Conservation (phyloP, 2,888 invertebrate species). For the Zeuzera pyrina region DNA sequence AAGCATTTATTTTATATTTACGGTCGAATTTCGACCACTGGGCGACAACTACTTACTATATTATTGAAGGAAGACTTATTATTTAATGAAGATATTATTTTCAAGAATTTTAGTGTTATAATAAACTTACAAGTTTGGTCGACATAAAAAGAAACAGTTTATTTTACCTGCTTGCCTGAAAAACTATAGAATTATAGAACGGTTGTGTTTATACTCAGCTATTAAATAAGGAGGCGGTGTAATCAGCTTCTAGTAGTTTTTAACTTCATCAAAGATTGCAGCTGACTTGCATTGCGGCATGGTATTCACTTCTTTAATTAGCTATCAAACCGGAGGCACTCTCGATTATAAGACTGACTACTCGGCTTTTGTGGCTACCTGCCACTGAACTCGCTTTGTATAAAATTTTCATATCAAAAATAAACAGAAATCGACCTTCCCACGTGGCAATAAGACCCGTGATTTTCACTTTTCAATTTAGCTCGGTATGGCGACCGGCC, state of each 20-base stretch:
- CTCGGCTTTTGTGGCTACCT: slow-evolving; percentile 58
- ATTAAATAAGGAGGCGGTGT: slow-evolving; percentile 19
- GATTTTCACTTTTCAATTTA: slow-evolving; percentile 1
- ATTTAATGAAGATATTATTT: too few relatives aligned
- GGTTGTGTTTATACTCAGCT: slow-evolving; percentile 1
- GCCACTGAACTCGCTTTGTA: slow-evolving; percentile 24
- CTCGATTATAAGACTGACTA: slow-evolving; percentile 66
- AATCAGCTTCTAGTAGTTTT: slow-evolving; percentile 29
- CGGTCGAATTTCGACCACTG: too few relatives aligned
- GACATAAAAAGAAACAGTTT: too few relatives aligned
- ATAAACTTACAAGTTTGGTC: too few relatives aligned
- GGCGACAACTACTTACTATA: too few relatives aligned
- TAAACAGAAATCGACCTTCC: slow-evolving; percentile 31
- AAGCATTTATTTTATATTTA: too few relatives aligned
- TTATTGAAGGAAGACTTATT: too few relatives aligned
- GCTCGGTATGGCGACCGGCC: slow-evolving; percentile 45
- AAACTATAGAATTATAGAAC: too few relatives aligned
- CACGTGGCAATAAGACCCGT: slow-evolving; percentile 22
- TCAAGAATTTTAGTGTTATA: too few relatives aligned
- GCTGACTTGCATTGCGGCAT: slow-evolving; percentile 60
- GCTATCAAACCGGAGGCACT: slow-evolving; percentile 64
- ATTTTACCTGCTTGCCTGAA: too few relatives aligned
- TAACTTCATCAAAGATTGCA: slow-evolving; percentile 48
- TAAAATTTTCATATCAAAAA: slow-evolving; percentile 11
- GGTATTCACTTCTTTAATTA: slow-evolving; percentile 70